A percentile compares a stretch with the other conserved stretches of the same genome.
Evolutionary conservation across 2,888 invertebrate species (phyloP).

Genomic region (Drosophila bunnanda): DNA sequence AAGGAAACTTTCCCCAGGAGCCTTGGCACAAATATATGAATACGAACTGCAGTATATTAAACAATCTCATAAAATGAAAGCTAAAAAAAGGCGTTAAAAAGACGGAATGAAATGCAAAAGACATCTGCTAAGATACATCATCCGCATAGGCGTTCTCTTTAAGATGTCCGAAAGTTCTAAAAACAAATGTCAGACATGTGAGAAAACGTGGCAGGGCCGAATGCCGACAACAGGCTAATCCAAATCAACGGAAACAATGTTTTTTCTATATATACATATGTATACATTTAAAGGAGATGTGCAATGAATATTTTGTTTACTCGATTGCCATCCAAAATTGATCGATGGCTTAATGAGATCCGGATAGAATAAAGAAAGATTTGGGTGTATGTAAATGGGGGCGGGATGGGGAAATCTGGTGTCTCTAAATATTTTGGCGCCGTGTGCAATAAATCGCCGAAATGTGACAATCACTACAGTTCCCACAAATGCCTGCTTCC

Average conservation of each 20-base stretch:
- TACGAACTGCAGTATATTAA: conserved; percentile 13
- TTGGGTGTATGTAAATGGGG: conserved; percentile 9
- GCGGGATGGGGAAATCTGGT: background rate
- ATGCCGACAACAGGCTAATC: conserved; percentile 45
- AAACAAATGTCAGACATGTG: conserved; percentile 68
- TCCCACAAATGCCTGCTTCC: conserved; percentile 17
- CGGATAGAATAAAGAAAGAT: conserved; percentile 6
- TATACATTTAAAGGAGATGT: conserved; percentile 42
- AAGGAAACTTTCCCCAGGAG: conserved; percentile 10
- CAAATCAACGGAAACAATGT: conserved; percentile 36
- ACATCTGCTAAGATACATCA: conserved; percentile 77
- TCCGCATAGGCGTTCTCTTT: conserved; percentile 60
- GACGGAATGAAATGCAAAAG: conserved; percentile 43
- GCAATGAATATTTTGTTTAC: conserved; percentile 60
- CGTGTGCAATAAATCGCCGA: conserved; percentile 74
- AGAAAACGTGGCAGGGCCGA: conserved; percentile 14
- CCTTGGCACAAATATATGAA: conserved; percentile 31
- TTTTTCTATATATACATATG: conserved; percentile 14
- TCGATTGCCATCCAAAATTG: conserved; percentile 40
- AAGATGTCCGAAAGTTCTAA: conserved; percentile 71
- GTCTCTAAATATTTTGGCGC: conserved; percentile 47
- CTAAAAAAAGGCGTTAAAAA: conserved; percentile 2
- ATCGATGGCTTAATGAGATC: conserved; percentile 65
- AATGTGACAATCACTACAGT: conserved; percentile 51
- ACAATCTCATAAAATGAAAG: conserved; percentile 18